Evolutionary conservation across 2,113 vertebrate genomes (phyloP).

Genomic region (Acanthochromis polyacanthus): DNA sequence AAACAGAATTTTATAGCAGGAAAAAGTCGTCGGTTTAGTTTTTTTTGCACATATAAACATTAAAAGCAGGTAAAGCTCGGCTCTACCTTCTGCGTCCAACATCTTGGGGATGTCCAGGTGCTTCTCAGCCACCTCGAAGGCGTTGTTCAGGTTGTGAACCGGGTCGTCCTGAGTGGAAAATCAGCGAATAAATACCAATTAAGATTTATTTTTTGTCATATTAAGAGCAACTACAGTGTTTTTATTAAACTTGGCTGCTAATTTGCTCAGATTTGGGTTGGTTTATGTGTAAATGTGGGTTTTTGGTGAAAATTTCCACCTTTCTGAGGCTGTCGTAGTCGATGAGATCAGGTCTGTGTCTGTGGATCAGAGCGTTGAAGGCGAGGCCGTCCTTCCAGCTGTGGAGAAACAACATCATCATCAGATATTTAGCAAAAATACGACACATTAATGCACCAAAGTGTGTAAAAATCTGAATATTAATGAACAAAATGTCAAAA

Average conservation of each 20-base stretch:
- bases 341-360: slow-evolving; percentile 95
- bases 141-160: slow-evolving; percentile 87
- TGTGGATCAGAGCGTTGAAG: slow-evolving; percentile 96
- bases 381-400: slow-evolving; percentile 98
- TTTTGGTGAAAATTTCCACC: slow-evolving; percentile 72
- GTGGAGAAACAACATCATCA: background rate
- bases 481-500: too few species aligned
- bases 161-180: slow-evolving; percentile 83
- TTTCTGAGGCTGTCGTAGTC: slow-evolving; percentile 96
- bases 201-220: too few species aligned
- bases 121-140: slow-evolving; percentile 88
- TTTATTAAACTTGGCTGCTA: too few species aligned
- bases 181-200: background rate
- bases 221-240: too few species aligned
- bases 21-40: too few species aligned
- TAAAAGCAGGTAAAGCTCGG: too few species aligned
- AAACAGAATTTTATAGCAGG: too few species aligned
- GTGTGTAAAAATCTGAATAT: too few species aligned
- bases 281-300: too few species aligned
- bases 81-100: slow-evolving; percentile 89
- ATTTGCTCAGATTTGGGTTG: background rate
- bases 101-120: slow-evolving; percentile 91
- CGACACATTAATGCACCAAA: too few species aligned
- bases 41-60: too few species aligned
- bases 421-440: too few species aligned